Conservation (phyloP, 2,888 invertebrate genomes). For the Perizoma flavofasciatum region DNA sequence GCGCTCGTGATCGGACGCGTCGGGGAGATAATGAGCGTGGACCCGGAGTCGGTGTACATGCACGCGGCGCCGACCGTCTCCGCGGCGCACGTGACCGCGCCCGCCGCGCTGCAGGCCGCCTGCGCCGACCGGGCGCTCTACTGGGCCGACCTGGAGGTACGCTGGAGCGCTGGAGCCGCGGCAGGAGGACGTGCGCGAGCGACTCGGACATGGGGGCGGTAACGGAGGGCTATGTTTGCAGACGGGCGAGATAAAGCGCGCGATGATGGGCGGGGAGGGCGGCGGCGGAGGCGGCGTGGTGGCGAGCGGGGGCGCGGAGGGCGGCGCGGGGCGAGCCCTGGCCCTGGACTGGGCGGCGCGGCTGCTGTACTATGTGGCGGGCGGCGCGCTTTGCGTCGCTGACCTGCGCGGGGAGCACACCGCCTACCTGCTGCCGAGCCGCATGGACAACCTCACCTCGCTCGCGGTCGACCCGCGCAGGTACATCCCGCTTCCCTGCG, state of each 20-base stretch:
- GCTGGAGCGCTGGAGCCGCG: neutral
- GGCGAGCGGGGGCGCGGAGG: slow-evolving; percentile 68
- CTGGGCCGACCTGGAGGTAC: slow-evolving; percentile 88
- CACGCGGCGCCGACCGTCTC: slow-evolving; percentile 93
- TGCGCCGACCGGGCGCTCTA: slow-evolving; percentile 87
- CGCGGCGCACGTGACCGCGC: slow-evolving; percentile 87
- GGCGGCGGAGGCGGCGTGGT: slow-evolving; percentile 86
- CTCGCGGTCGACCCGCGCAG: slow-evolving; percentile 87
- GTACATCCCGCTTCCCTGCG: neutral
- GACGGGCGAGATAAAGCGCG: slow-evolving; percentile 86
- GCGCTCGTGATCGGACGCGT: slow-evolving; percentile 90
- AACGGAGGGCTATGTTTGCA: slow-evolving; percentile 25
- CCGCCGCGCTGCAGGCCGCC: slow-evolving; percentile 88
- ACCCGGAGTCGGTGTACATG: slow-evolving; percentile 88
- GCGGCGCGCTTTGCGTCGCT: slow-evolving; percentile 86
- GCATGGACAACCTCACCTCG: slow-evolving; percentile 85
- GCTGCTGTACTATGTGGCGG: slow-evolving; percentile 88
- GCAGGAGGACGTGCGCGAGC: too few relatives aligned
- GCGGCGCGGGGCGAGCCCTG: slow-evolving; percentile 89
- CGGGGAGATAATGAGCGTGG: slow-evolving; percentile 93
- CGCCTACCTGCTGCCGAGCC: slow-evolving; percentile 84
- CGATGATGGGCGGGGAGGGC: slow-evolving; percentile 60
- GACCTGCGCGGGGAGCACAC: slow-evolving; percentile 89
- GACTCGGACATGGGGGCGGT: too few relatives aligned
- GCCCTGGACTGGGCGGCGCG: slow-evolving; percentile 93